Evolutionary conservation across 2,888 invertebrate genomes (phyloP), one percentile per base, ranked within the genome.

Genomic region (Drosophila helvetica): DNA sequence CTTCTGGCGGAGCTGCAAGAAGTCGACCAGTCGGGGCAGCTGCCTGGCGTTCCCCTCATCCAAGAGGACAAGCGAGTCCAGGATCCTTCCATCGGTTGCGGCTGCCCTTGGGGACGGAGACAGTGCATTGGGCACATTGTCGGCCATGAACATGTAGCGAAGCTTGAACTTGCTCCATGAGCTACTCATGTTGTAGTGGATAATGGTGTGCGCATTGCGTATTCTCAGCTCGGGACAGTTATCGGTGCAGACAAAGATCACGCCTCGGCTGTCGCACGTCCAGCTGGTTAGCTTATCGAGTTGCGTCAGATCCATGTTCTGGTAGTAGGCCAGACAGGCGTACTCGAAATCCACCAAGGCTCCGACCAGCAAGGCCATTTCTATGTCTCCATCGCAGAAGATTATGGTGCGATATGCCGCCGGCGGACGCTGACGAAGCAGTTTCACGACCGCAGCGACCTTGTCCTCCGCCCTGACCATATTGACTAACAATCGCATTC

Each of bases 1-100:
- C 0, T 22, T 12, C 47, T 83, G 75, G 53, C 78, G 83, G 53
- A 54, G 64, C 52, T 52, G 15, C 15, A 83, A n/a, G 17, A 83
- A 80, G 48, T 86, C 70, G 8, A 83, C 80, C 1, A 83, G 65
- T 0, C 84, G 86, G 5, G 83, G 83, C 69, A 83, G 27, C 50
- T 86, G 72, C 25, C 55, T 61, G 1, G 52, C 52, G 15, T 86
- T 83, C 48, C 17, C 59, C 9, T 86, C 74, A 33, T 83, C 83
- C 18, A 86, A 45, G 1, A 76, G 53, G 0, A 78, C 62, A 25
- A 86, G 1, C 1, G 83, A 78, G 5, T 3, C 30, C 22, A 54
- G 46, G 18, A 18, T 42, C 25, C 22, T 0, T 2, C 7, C 7
- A 6, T 6, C 10, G 0, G 6, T 1, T 18, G 10, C 1, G 3